Base-by-base conservation (phyloP, 2,888 invertebrate genomes). In the Acrocera orbiculus region DNA sequence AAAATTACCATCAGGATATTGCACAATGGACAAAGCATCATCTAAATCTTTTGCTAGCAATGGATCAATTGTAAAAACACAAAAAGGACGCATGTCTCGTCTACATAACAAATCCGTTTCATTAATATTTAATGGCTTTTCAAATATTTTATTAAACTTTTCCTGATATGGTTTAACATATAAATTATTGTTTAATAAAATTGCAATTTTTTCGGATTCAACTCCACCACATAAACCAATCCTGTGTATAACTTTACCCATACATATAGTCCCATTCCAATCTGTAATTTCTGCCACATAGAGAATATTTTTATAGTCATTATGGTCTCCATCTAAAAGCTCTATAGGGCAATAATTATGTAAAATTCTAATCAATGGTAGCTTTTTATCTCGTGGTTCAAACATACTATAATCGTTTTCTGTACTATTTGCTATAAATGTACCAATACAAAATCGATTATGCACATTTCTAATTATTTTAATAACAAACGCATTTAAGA, bases 41-140 rank as follows among this genome's bases (percentile, higher is more conserved):
- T 96, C 95, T 48, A 96, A 68, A 63, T 96, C 95, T 34, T 81
- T 66, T 4, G 93, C 92, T 29, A 85, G 87, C 19, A 69, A 62
- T 4, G 95, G 95, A 65, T 96, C 95, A 44, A 96, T 92, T 2
- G 93, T 92, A 51, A 95, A 93, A 34, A 93, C 65, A 50, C 87
- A 89, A 38, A 76, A 64, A 10, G 67, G 62, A 25, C 80, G 69
- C 45, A 74, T 67, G 52, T 76, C 78, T 50, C 68, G 67, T 29
- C 74, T 64, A 37, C 61, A 49, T 11, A 46, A 42, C 5, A 69
- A 47, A 38, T 61, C 58, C 46, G 66, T 66, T 5, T 62, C 56
- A 3, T 65, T 62, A 39, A 73, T 66, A 10, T 52, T 54, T 28
- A 61, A 60, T 35, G 64, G 62, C 9, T 61, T 49, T 38, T 72